Evolutionary conservation across 1,140 invertebrate genomes (phyloP).

Genomic region (Cataglyphis hispanica): DNA sequence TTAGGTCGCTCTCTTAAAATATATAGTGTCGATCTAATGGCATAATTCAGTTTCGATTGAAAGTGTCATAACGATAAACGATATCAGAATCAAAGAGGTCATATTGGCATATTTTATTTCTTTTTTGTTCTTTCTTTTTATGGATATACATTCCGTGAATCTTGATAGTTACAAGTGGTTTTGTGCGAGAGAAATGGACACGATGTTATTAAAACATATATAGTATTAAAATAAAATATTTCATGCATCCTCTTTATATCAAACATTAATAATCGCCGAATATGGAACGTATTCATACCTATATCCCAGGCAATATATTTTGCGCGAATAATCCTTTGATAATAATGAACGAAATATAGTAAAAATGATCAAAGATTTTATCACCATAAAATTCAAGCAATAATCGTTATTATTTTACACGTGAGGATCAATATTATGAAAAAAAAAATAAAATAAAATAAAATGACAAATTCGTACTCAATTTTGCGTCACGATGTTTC

Average conservation of each 20-base stretch:
- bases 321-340: background rate
- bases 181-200: slow-evolving; percentile 13
- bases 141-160: background rate
- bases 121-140: background rate
- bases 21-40: background rate
- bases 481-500: background rate
- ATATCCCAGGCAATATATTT: background rate
- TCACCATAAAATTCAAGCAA: background rate
- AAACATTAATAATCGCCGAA: slow-evolving; percentile 34
- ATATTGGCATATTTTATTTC: slow-evolving; percentile 30
- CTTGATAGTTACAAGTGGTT: slow-evolving; percentile 30
- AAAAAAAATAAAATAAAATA: background rate
- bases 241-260: slow-evolving; percentile 20
- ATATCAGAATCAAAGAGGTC: slow-evolving; percentile 32
- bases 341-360: background rate
- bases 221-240: slow-evolving; percentile 38
- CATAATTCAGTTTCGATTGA: slow-evolving; percentile 51
- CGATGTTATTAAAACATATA: slow-evolving; percentile 41
- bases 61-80: slow-evolving; percentile 3
- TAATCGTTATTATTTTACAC: slow-evolving; percentile 5
- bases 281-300: slow-evolving; percentile 12
- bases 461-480: background rate
- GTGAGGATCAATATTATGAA: background rate
- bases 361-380: background rate
- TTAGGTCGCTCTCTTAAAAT: background rate